phyloP scores from a whole-genome alignment of 2,113 vertebrate genomes.

The Haemorhous mexicanus region DNA sequence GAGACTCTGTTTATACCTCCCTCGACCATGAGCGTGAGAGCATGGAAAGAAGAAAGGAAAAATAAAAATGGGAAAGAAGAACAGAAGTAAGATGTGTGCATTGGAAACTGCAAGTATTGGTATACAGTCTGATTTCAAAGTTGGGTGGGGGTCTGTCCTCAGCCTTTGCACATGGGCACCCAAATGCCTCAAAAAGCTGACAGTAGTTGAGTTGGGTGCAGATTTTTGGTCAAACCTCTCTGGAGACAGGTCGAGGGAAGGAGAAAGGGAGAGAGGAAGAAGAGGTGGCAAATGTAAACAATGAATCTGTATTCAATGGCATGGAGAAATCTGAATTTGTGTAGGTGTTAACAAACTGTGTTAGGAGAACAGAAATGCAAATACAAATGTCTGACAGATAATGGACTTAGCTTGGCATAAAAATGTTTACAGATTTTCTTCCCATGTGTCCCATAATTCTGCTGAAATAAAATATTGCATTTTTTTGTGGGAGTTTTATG shows the following conservation, averaged over 20 bases:
- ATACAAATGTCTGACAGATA: neutral
- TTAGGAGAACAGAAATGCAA: neutral
- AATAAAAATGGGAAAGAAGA: neutral
- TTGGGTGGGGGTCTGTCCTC: neutral
- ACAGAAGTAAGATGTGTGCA: neutral
- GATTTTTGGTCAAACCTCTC: neutral
- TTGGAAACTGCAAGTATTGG: neutral
- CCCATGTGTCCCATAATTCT: neutral
- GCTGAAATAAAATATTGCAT: neutral
- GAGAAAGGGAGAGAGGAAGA: neutral
- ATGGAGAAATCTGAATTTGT: neutral
- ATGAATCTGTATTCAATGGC: neutral
- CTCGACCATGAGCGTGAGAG: neutral
- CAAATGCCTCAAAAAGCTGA: neutral
- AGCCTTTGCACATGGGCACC: neutral
- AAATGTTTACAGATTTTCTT: neutral
- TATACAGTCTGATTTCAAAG: neutral
- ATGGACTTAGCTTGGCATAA: neutral
- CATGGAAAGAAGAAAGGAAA: neutral
- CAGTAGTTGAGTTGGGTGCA: neutral
- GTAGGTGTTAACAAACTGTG: neutral
- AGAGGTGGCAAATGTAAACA: neutral
- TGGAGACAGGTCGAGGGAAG: neutral
- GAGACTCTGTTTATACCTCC: constrained; percentile 8
- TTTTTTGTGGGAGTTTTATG: neutral